Conservation (phyloP, 2,113 vertebrate genomes). For the Festucalex cinctus region DNA sequence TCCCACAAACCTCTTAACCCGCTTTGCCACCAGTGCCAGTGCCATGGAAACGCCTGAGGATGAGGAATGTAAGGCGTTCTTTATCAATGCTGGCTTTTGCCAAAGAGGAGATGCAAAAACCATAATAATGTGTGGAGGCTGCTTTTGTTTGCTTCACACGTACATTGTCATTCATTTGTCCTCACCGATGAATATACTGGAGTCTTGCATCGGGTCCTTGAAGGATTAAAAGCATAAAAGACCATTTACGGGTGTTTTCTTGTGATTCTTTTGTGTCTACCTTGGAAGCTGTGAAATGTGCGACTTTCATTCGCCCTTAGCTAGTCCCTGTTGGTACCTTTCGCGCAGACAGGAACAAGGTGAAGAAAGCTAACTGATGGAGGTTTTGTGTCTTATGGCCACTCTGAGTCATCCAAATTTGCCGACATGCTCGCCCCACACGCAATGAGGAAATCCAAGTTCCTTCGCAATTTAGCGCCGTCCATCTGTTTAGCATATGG, state of each 20-base stretch:
- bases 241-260: background rate
- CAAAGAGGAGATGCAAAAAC: slow-evolving; percentile 30
- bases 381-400: background rate
- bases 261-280: background rate
- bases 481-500: background rate
- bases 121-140: slow-evolving; percentile 17
- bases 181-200: background rate
- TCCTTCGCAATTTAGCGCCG: background rate
- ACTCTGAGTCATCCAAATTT: background rate
- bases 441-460: background rate
- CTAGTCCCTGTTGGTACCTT: background rate
- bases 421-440: background rate
- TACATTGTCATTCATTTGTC: slow-evolving; percentile 20
- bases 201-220: background rate
- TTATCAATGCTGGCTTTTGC: slow-evolving; percentile 57
- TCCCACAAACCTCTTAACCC: slow-evolving; percentile 76
- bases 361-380: background rate
- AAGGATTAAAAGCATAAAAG: background rate
- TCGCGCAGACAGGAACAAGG: background rate
- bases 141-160: slow-evolving; percentile 20
- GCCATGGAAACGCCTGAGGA: slow-evolving; percentile 68
- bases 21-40: slow-evolving; percentile 57
- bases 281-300: background rate
- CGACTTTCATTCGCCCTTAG: background rate
- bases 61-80: slow-evolving; percentile 57